Percentiles rank a stretch among this genome's conserved stretches.
These are phyloP conservation scores for Acrocephalus scirpaceus DNA, from an alignment of 2,797 vertebrate species.

Conservation along the genomic window DNA sequence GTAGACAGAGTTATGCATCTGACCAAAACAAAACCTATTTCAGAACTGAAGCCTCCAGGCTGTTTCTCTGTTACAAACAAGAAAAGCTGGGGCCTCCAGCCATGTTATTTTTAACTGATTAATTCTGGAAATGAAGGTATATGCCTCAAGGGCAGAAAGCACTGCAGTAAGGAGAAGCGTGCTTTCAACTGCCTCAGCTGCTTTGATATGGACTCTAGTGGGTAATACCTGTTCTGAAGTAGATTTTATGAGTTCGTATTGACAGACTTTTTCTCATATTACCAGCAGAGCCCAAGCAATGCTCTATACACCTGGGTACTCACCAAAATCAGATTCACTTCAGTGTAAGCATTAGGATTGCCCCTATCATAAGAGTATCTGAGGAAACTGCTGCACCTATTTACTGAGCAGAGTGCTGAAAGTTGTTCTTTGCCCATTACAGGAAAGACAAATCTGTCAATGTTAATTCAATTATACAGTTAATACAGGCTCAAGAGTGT, in stretches of 20 bases:
- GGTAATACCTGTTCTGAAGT: neutral
- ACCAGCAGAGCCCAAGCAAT: neutral
- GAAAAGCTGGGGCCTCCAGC: neutral
- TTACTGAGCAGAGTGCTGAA: neutral
- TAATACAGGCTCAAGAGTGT: neutral
- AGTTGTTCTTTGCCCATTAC: neutral
- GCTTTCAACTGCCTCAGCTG: neutral
- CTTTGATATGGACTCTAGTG: neutral
- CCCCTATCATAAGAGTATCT: rapidly evolving
- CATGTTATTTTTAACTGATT: constrained; percentile 27
- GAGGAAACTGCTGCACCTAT: neutral
- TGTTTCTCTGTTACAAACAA: neutral
- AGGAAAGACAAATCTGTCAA: neutral
- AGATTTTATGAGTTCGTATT: neutral
- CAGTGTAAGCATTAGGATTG: neutral
- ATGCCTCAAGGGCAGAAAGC: neutral
- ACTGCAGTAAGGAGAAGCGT: neutral
- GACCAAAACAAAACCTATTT: constrained; percentile 5
- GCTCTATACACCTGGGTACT: neutral
- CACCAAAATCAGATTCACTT: neutral
- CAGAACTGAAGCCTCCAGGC: neutral
- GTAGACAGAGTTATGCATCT: neutral
- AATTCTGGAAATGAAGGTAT: constrained; percentile 15
- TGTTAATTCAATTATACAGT: neutral
- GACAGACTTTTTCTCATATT: constrained; percentile 1